Evolutionary conservation across 2,888 invertebrate species (phyloP).

Genomic region (Cantharis flavilabris): DNA sequence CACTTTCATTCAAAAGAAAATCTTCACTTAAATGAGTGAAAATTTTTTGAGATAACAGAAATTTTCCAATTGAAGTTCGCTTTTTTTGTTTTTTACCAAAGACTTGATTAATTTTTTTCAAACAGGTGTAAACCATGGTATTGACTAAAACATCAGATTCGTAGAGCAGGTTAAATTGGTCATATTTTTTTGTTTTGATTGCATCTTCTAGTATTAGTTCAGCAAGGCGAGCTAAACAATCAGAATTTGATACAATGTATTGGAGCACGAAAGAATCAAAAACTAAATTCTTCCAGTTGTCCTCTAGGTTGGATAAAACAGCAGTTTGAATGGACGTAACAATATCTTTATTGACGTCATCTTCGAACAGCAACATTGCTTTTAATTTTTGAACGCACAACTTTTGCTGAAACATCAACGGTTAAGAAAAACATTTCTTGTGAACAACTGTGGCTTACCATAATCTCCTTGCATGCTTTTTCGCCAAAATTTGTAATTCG

Average conservation of each 20-base stretch:
- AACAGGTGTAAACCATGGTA: slow-evolving; percentile 36
- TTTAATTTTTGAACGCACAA: slow-evolving; percentile 49
- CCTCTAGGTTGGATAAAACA: slow-evolving; percentile 40
- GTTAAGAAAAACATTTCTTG: not conserved
- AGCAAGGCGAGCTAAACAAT: slow-evolving; percentile 21
- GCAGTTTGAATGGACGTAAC: slow-evolving; percentile 38
- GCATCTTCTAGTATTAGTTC: slow-evolving; percentile 31
- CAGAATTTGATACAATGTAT: slow-evolving; percentile 38
- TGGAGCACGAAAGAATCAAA: slow-evolving; percentile 45
- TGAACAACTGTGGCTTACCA: slow-evolving; percentile 36
- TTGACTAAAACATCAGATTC: slow-evolving; percentile 36
- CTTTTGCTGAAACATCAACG: slow-evolving; percentile 45
- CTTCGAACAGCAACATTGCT: slow-evolving; percentile 46
- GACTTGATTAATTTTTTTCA: slow-evolving; percentile 45
- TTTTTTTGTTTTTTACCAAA: slow-evolving; percentile 44
- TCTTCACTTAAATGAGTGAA: slow-evolving; percentile 35
- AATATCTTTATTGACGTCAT: slow-evolving; percentile 42
- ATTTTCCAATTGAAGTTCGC: slow-evolving; percentile 29
- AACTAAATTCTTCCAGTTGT: slow-evolving; percentile 44
- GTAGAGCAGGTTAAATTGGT: not conserved
- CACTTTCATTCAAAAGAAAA: slow-evolving; percentile 29
- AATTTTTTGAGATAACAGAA: slow-evolving; percentile 36
- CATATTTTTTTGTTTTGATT: slow-evolving; percentile 1
- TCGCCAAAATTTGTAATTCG: slow-evolving; percentile 54
- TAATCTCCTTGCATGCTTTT: slow-evolving; percentile 45